Evolutionary conservation across 2,797 vertebrate genomes (phyloP).

Genomic region (Gambusia yucatana): DNA sequence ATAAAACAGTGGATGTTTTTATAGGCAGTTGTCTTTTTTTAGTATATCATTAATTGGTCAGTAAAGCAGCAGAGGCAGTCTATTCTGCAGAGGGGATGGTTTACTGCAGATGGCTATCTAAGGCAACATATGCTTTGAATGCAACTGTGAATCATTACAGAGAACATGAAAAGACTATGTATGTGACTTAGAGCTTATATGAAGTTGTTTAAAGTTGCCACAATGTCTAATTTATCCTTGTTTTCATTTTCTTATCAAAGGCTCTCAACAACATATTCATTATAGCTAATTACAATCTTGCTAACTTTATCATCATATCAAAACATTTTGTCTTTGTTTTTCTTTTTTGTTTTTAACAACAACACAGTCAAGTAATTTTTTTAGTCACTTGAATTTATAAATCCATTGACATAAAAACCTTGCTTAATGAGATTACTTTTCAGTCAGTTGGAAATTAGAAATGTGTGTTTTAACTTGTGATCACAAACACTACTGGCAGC

Average conservation of each 20-base stretch:
- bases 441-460: not conserved
- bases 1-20: slow-evolving; percentile 4
- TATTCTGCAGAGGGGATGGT: not conserved
- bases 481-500: not conserved
- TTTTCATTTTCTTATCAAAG: not conserved
- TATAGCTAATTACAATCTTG: not conserved
- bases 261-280: not conserved
- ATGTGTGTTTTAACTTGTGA: not conserved
- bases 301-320: not conserved
- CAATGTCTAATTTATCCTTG: not conserved
- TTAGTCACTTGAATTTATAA: not conserved
- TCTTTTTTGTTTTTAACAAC: not conserved
- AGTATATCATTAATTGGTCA: not conserved
- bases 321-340: not conserved
- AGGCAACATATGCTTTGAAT: not conserved
- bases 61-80: not conserved
- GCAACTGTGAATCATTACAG: not conserved
- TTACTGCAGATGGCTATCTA: not conserved
- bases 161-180: not conserved
- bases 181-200: not conserved
- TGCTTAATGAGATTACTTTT: not conserved
- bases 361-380: not conserved
- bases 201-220: not conserved
- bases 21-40: not conserved
- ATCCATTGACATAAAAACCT: not conserved